Base-by-base conservation (phyloP, 2,113 vertebrate genomes). In the Clinocottus analis region DNA sequence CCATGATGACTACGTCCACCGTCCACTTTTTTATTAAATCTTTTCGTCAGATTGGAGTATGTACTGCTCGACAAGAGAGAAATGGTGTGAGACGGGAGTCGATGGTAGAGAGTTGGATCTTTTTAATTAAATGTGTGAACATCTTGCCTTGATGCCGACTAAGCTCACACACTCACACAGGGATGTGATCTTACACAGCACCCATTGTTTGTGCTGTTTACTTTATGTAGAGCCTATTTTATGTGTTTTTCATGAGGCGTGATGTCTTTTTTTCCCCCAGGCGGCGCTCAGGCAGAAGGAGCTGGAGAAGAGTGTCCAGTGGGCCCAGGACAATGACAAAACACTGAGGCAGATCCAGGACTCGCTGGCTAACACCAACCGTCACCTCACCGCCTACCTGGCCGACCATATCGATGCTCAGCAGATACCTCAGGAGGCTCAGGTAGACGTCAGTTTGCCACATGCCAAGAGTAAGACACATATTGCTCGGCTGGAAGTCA, bases 361-460 rank as follows among this genome's bases (percentile, higher is more conserved):
- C 2, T 95, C 96, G 12, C 93, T 99, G 53, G 93, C 93, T 73
- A 92, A 86, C 76, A 95, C 96, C 27, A 97, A 99, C 89, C 96
- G 95, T n/a, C 96, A 98, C 92, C 89, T 99, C 56, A 76, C 94
- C 41, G 89, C 95, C 33, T 99, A 97, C 84, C 88, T 95, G 88
- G 91, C 94, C 3, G 96, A 99, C 90, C 96, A 96, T 78, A 94
- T 97, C 53, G 98, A 99, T n/a, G 98, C 97, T 77, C 95, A 94
- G 43, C 98, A 99, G 86, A 95, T 98, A 78, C 98, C 98, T 23
- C 97, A 99, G 93, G 97, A 99, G 91, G 95, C 98, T 31, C 98
- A 97, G 96, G 98, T 97, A 80, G 17, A 41, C 25, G 4, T 55
- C 14, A 13, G 41, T 9, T 47, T 43, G 60, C 33, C 33, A 7